These are phyloP conservation scores for Isotomurus palustris DNA, from an alignment of 2,888 invertebrate species.

Conservation along the genomic window DNA sequence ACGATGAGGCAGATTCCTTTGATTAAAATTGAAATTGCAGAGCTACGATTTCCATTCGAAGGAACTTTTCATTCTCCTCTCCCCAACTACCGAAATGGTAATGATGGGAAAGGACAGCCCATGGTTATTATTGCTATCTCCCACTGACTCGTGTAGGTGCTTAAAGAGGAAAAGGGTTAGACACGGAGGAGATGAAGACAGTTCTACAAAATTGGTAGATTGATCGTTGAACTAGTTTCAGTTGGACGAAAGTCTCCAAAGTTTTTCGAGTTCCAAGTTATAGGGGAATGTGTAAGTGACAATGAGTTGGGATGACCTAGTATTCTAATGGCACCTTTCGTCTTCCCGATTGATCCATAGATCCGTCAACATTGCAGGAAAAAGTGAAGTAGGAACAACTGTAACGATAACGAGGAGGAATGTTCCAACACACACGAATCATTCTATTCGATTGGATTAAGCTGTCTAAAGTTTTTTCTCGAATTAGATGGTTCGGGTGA, in stretches of 20 bases:
- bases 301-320: constrained; percentile 11
- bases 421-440: no score
- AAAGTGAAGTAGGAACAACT: no score
- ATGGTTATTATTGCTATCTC: no score
- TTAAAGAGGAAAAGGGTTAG: no score
- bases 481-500: constrained; percentile 2
- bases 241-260: constrained; percentile 3
- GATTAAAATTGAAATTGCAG: constrained; percentile 1
- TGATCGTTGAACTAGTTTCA: constrained; percentile 7
- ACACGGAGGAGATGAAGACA: not conserved
- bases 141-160: no score
- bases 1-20: not conserved
- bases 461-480: constrained; percentile 8
- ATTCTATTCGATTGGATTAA: constrained; percentile 8
- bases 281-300: constrained; percentile 12
- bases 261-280: constrained; percentile 2
- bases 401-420: no score
- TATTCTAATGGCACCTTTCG: constrained; percentile 5
- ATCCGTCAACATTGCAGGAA: not conserved
- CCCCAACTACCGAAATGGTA: no score
- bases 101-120: no score
- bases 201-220: constrained; percentile 2
- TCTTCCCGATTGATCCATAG: not conserved
- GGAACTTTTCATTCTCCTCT: not conserved
- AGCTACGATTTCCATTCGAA: not conserved